Evolutionary conservation across 2,888 invertebrate species (phyloP), one percentile per base, ranked within the genome.

Genomic region (Andrena dorsata): DNA sequence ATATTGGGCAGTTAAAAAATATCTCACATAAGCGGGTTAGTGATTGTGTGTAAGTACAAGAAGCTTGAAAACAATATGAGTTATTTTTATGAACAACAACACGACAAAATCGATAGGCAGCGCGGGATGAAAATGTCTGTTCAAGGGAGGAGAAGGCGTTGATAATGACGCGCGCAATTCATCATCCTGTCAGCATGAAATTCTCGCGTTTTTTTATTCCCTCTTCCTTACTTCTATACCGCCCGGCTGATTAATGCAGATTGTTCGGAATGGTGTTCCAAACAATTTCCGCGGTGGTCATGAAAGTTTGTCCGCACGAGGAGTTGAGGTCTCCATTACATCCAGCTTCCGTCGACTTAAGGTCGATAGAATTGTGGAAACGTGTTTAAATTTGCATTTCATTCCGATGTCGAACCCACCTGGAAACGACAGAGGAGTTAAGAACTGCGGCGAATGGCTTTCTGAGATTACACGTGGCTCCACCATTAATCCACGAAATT

Each of bases 331-430:
- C 88, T 88, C 82, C 76, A 80, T 89, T 85, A 83, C 79, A 76
- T 76, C 53, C 71, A 73, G 77, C 83, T 76, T 82, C 49, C 53
- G 69, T 53, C 56, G 66, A 70, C 80, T 74, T 78, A 82, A 76
- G 80, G 84, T 79, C 84, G 84, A 87, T 84, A 78, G 85, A 88
- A 86, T 87, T 81, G 69, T 78, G 87, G 86, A 87, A 87, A 87
- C 85, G 82, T 85, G 80, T 82, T 88, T 84, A 84, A 89, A 89
- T 89, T 89, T 88, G 86, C 88, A 89, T 89, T 87, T 85, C 80
- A 82, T 87, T 79, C 83, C 70, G 77, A 63, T 76, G 89, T 80
- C 80, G 83, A 82, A 84, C 73, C 73, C 65, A 30, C 41, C 13
- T 51, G 66, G 26, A 35, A 68, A 64, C 75, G 51, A 47, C 28